Evolutionary conservation across 2,113 vertebrate genomes (phyloP).

Genomic region (Acanthochromis polyacanthus): DNA sequence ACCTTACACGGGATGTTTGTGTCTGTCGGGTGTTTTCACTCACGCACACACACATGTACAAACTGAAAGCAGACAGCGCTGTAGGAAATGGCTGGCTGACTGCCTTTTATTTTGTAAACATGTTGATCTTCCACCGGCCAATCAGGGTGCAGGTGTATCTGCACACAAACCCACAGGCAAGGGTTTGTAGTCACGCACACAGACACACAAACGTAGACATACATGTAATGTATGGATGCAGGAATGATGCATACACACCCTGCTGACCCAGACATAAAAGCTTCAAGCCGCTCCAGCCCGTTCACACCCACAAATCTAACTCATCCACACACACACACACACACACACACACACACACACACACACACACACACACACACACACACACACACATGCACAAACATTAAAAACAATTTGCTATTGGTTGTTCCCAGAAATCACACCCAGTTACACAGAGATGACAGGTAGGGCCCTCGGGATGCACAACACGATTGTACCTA

Average conservation of each 20-base stretch:
- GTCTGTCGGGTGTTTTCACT: conserved; percentile 50
- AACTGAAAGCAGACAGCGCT: conserved; percentile 37
- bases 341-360: neutral
- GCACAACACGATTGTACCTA: conserved; percentile 32
- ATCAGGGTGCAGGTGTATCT: conserved; percentile 46
- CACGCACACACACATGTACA: conserved; percentile 14
- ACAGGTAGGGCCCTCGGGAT: conserved; percentile 45
- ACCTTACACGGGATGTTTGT: conserved; percentile 57
- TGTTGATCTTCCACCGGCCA: conserved; percentile 50
- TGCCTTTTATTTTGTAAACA: conserved; percentile 74
- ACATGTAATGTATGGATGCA: conserved; percentile 1
- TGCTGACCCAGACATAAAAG: conserved; percentile 18
- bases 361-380: neutral
- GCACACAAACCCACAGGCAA: conserved; percentile 33
- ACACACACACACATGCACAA: neutral
- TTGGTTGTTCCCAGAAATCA: conserved; percentile 49
- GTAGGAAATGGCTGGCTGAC: conserved; percentile 50
- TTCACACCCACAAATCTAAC: neutral
- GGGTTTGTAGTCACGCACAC: conserved; percentile 41
- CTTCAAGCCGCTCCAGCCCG: neutral
- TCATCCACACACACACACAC: conserved; percentile 2
- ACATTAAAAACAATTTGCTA: conserved; percentile 6
- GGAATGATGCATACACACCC: neutral
- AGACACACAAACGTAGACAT: conserved; percentile 9
- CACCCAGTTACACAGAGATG: conserved; percentile 50